Evolutionary conservation across 2,797 vertebrate genomes (phyloP).

Genomic region (Lagodon rhomboides): DNA sequence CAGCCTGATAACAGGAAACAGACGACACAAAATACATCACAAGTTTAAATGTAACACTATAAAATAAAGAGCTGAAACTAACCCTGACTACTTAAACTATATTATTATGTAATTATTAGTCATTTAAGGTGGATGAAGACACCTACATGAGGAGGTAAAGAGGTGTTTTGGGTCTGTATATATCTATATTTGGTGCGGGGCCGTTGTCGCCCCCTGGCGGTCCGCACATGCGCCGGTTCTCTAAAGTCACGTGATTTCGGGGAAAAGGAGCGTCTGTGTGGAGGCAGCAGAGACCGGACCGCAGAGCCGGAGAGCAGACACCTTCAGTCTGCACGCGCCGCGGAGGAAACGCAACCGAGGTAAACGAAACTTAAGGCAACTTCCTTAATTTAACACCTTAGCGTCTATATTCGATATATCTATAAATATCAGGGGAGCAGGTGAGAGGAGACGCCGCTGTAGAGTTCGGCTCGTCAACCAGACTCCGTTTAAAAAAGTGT

Average conservation of each 20-base stretch:
- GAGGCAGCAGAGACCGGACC: background rate
- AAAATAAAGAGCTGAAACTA: background rate
- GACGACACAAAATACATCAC: background rate
- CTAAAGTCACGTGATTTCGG: slow-evolving; percentile 86
- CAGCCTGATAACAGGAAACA: background rate
- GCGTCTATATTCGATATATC: slow-evolving; percentile 8
- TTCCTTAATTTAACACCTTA: slow-evolving; percentile 37
- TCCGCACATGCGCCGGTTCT: fast-evolving
- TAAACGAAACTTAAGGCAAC: slow-evolving; percentile 68
- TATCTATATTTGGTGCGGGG: too few relatives aligned
- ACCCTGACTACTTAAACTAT: background rate
- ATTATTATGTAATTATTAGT: too few relatives aligned
- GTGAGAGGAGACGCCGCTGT: background rate
- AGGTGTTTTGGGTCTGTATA: too few relatives aligned
- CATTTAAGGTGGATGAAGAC: too few relatives aligned
- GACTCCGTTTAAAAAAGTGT: background rate
- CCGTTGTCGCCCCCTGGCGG: slow-evolving; percentile 55
- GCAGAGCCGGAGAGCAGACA: background rate
- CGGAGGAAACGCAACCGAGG: slow-evolving; percentile 63
- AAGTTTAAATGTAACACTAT: background rate
- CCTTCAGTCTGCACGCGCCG: background rate
- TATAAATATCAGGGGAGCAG: background rate
- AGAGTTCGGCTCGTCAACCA: background rate
- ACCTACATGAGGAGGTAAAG: background rate
- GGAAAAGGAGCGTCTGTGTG: slow-evolving; percentile 73